Evolutionary conservation across 2,888 invertebrate genomes (phyloP), one percentile per base, ranked within the genome.

Genomic region (Pediacus dermestoides): DNA sequence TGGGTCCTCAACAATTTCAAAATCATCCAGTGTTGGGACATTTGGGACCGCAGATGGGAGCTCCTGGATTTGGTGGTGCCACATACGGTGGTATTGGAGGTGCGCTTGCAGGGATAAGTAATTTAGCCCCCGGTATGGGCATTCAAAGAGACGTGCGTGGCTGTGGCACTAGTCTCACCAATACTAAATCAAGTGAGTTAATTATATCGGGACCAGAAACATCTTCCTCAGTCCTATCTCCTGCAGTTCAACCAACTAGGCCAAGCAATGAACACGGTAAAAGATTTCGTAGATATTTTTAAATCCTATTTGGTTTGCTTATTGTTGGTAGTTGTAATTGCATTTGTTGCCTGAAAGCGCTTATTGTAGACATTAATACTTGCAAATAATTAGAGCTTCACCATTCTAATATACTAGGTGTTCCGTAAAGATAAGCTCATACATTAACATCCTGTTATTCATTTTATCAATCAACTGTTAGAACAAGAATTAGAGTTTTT

Each of bases 21-120:
- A 78, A 77, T 49, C 85, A 86, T 70, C 83, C 84, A 1, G 80
- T 82, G 59, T 77, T 86, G 69, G 79, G 81, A 1, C 59, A 56
- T 25, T 57, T 63, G 49, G 73, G 69, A 1, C 72, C 72, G 16
- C 70, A 72, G 57, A 66, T 74, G 48, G 70, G 71, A 4, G 75
- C 74, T 43, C 55, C 52, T 38, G 6, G 6, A 6, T 73, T 70
- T 52, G 73, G 71, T 51, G 64, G 71, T 15, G 71, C 74, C 2
- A 64, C 71, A 16, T 72, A 74, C 11, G 73, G 74, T 53, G 64
- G 57, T 63, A 26, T 70, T 67, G 63, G 74, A 70, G 26, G 67
- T 64, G 48, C 55, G 66, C 36, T 61, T 60, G 50, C 70, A 62
- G 34, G 51, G 41, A 38, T 33, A 28, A 22, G 7, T 3, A 28